These are phyloP conservation scores for Euthynnus affinis DNA, from an alignment of 2,797 vertebrate species.

Conservation along the genomic window DNA sequence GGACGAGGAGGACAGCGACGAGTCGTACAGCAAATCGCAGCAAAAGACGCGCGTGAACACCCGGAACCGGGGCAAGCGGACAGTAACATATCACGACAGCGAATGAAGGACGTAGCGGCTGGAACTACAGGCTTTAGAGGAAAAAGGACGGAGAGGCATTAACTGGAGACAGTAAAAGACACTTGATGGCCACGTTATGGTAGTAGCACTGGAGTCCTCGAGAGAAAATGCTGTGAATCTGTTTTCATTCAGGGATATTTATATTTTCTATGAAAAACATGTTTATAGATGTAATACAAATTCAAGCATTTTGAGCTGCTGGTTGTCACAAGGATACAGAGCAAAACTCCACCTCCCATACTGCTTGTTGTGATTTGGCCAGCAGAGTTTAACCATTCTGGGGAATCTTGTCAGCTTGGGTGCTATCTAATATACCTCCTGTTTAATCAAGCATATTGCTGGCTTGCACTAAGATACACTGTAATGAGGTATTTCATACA, in stretches of 20 bases:
- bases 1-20: constrained; percentile 75
- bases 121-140: constrained; percentile 28
- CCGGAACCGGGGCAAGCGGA: constrained; percentile 85
- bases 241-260: constrained; percentile 97
- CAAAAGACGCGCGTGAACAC: constrained; percentile 80
- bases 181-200: constrained; percentile 83
- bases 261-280: constrained; percentile 94
- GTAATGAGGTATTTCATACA: constrained; percentile 90
- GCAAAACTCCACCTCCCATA: constrained; percentile 77
- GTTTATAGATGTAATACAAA: constrained; percentile 88
- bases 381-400: constrained; percentile 79
- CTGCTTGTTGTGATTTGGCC: constrained; percentile 81
- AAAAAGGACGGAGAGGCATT: constrained; percentile 40
- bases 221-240: constrained; percentile 91
- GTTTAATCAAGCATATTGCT: constrained; percentile 89
- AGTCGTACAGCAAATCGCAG: constrained; percentile 54
- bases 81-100: constrained; percentile 84
- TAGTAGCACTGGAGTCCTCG: constrained; percentile 89
- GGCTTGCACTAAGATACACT: constrained; percentile 92
- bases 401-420: constrained; percentile 85
- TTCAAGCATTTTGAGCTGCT: constrained; percentile 89
- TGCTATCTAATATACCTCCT: constrained; percentile 90
- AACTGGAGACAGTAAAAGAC: constrained; percentile 83
- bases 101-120: constrained; percentile 78
- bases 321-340: constrained; percentile 85